Conservation (phyloP, 2,888 invertebrate genomes). For the Tiphia femorata region DNA sequence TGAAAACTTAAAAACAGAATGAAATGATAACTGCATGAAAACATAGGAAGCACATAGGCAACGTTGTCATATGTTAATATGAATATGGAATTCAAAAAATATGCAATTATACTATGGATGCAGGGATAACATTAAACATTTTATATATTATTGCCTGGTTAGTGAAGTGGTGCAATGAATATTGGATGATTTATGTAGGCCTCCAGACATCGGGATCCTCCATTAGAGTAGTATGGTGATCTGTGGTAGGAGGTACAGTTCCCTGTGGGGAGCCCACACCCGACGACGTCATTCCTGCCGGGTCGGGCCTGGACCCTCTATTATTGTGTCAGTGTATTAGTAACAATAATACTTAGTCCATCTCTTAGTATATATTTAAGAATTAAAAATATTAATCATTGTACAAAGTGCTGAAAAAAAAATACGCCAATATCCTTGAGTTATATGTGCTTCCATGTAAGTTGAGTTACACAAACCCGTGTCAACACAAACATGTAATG, state of each 20-base stretch:
- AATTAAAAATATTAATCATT: no score
- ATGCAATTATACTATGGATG: slow-evolving; percentile 13
- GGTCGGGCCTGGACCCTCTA: slow-evolving; percentile 82
- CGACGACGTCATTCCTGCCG: slow-evolving; percentile 77
- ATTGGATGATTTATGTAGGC: slow-evolving; percentile 81
- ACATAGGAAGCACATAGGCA: neutral
- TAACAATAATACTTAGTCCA: no score
- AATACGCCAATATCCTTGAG: no score
- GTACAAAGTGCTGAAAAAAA: no score
- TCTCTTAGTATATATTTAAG: neutral
- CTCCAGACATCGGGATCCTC: slow-evolving; percentile 95
- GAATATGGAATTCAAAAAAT: no score
- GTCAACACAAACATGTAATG: no score
- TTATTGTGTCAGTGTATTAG: slow-evolving; percentile 51
- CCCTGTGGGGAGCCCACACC: slow-evolving; percentile 76
- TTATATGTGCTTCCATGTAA: no score
- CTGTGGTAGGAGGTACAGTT: slow-evolving; percentile 73
- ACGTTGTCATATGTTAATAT: no score
- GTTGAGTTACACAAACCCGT: no score
- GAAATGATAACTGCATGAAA: no score
- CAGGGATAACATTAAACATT: slow-evolving; percentile 47
- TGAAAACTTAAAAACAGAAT: no score
- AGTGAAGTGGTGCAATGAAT: slow-evolving; percentile 63
- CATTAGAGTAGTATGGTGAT: slow-evolving; percentile 87
- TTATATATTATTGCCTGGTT: slow-evolving; percentile 66